Conservation (phyloP, 2,888 invertebrate species). For the Podabrus alpinus region DNA sequence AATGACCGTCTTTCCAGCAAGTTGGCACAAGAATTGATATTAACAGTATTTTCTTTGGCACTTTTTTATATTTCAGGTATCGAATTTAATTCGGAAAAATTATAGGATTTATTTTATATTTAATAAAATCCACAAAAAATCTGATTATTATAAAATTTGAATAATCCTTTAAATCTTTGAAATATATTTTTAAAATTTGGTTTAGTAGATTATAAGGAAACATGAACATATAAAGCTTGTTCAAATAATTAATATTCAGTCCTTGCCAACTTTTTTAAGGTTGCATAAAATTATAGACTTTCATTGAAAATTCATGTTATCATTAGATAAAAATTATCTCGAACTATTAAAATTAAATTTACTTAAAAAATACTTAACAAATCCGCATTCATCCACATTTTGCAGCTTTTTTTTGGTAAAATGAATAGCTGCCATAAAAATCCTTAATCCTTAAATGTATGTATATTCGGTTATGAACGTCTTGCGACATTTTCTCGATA, state of each 20-base stretch:
- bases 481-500: too few species aligned
- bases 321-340: background rate
- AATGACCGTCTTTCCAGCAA: background rate
- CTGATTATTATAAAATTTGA: too few species aligned
- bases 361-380: background rate
- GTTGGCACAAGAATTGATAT: background rate
- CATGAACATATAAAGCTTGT: background rate
- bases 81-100: background rate
- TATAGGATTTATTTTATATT: too few species aligned
- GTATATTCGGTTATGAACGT: too few species aligned
- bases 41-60: background rate
- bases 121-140: too few species aligned
- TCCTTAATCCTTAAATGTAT: too few species aligned
- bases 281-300: background rate
- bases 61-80: background rate
- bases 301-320: background rate
- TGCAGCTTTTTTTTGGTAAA: too few species aligned
- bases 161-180: background rate
- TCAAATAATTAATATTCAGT: background rate
- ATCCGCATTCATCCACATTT: too few species aligned
- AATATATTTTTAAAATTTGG: background rate
- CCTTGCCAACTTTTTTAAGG: background rate
- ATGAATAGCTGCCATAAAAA: too few species aligned
- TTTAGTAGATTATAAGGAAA: background rate
- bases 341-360: background rate